Evolutionary conservation across 2,113 vertebrate species (phyloP), one percentile per base, ranked within the genome.

Genomic region (Alethe castanea): DNA sequence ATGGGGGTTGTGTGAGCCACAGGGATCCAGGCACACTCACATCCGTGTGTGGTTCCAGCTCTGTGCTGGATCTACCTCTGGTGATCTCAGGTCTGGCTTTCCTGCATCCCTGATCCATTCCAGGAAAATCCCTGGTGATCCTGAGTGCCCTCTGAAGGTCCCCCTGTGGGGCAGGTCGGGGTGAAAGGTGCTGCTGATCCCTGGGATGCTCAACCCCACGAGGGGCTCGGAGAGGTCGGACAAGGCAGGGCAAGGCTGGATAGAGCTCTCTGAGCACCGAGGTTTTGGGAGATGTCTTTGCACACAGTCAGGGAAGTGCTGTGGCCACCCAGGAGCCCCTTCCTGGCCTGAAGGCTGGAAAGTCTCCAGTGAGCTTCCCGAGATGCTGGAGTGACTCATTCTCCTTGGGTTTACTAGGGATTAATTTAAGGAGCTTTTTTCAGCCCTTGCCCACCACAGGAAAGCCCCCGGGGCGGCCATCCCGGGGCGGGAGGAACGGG

Each of bases 211-310:
- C 4, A 2, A 13, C 20, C 40, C 16, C 35, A 13, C 0, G 2
- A 65, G 50, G 11, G 14, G 26, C 14, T 85, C 7, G 72, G 56
- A 72, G 64, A 23, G 40, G 23, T 18, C 0, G 0, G 64, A 19
- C 0, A 0, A 50, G 62, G 76, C 54, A 22, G 48, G 16, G 42
- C 35, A 33, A 35, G 74, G 69, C 0, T 0, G 12, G 22, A 17
- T 65, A 33, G n/a, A 66, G 24, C 1, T 4, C 44, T 52, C 0
- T 0, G 50, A 56, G 23, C 66, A 2, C 8, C 0, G 2, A 84
- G 81, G 35, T 12, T 79, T 33, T 8, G 62, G 64, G 92, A 67
- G n/a, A 4, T 50, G 45, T 5, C 19, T 60, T 33, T 53, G 42
- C 77, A 28, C 71, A 23, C 76, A 40, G 42, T 8, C 3, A 3